These are phyloP conservation scores for Drosophila helvetica DNA, from an alignment of 2,888 invertebrate genomes.

Conservation along the genomic window DNA sequence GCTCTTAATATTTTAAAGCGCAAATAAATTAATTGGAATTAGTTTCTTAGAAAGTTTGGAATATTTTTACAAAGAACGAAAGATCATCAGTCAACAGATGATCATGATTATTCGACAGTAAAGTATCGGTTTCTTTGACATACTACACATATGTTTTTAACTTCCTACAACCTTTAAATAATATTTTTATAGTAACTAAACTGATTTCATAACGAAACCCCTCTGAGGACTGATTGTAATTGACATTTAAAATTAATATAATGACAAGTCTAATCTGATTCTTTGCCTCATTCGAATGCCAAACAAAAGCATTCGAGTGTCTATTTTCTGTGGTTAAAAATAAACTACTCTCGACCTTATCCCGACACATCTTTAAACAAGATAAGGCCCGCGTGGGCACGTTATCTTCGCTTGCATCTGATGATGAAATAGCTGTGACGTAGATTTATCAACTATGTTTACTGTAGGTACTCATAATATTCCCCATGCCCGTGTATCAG, in stretches of 20 bases:
- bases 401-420: conserved; percentile 1
- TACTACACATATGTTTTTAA: too few relatives aligned
- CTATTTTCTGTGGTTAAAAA: not conserved
- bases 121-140: not conserved
- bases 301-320: not conserved
- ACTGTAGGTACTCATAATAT: not conserved
- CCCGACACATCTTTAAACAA: not conserved
- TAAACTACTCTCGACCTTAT: not conserved
- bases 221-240: not conserved
- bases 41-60: not conserved
- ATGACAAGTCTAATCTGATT: not conserved
- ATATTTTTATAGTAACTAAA: not conserved
- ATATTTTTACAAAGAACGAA: not conserved
- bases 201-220: too few relatives aligned
- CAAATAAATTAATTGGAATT: not conserved
- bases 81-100: not conserved
- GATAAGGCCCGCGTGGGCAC: not conserved
- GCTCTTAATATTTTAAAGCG: not conserved
- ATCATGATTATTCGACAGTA: not conserved
- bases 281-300: not conserved
- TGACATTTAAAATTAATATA: not conserved
- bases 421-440: conserved; percentile 19
- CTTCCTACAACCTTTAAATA: not conserved
- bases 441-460: conserved; percentile 6
- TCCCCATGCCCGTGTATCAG: not conserved